Evolutionary conservation across 2,888 invertebrate genomes (phyloP).

Genomic region (Eilema griseolum): DNA sequence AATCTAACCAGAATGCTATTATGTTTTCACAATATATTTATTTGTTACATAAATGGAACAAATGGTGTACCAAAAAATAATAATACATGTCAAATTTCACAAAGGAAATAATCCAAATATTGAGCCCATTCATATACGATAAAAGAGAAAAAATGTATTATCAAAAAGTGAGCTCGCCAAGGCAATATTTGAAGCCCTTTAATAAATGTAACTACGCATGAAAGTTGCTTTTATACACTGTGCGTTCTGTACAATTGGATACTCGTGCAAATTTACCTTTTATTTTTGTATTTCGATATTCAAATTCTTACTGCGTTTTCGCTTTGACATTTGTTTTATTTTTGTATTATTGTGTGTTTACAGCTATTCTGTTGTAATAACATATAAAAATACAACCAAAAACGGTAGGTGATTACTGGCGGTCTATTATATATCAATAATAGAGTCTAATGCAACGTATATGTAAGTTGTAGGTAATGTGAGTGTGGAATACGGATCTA

Average conservation of each 20-base stretch:
- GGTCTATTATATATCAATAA: too few species aligned
- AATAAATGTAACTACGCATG: conserved; percentile 1
- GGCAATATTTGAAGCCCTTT: neutral
- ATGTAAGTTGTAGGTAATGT: too few species aligned
- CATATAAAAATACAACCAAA: too few species aligned
- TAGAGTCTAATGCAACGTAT: too few species aligned
- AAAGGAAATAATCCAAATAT: neutral
- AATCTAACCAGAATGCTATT: too few species aligned
- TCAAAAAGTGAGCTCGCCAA: neutral
- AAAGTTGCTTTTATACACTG: neutral
- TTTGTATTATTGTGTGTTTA: too few species aligned
- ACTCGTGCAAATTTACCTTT: neutral
- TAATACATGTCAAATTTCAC: conserved; percentile 5
- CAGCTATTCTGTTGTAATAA: too few species aligned
- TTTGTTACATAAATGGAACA: neutral
- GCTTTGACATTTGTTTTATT: neutral
- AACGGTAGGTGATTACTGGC: too few species aligned
- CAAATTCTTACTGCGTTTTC: neutral
- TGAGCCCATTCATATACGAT: neutral
- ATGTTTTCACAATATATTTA: too few species aligned
- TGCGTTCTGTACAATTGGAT: neutral
- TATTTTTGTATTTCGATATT: neutral
- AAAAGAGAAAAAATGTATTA: neutral
- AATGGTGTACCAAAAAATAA: neutral
- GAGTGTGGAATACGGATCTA: too few species aligned